Evolutionary conservation across 2,888 invertebrate genomes (phyloP).

Genomic region (Slavum lentiscoides): DNA sequence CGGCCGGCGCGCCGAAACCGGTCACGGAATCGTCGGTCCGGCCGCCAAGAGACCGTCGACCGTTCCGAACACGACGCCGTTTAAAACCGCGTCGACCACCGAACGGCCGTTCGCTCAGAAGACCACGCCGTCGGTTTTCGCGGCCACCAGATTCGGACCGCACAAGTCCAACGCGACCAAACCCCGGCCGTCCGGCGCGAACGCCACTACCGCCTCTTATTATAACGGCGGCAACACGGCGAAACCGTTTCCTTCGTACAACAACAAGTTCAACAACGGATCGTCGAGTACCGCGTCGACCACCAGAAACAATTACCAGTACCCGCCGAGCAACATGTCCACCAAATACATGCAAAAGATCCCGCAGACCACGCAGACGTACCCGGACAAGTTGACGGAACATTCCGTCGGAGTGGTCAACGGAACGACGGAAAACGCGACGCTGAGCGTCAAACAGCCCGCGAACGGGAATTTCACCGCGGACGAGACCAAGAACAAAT

Average conservation of each 20-base stretch:
- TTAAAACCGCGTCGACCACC: not conserved
- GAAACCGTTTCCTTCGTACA: constrained; percentile 8
- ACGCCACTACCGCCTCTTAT: too few relatives aligned
- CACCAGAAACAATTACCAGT: constrained; percentile 28
- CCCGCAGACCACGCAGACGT: constrained; percentile 38
- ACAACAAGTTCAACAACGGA: not conserved
- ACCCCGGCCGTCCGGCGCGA: not conserved
- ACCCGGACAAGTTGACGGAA: constrained; percentile 33
- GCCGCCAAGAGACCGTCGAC: constrained; percentile 27
- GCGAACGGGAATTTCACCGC: constrained; percentile 14
- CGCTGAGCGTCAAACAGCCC: not conserved
- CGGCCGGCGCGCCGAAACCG: constrained; percentile 9
- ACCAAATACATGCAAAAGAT: constrained; percentile 46
- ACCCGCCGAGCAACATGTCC: constrained; percentile 48
- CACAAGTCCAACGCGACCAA: constrained; percentile 26
- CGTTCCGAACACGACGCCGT: not conserved
- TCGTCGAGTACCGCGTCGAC: not conserved
- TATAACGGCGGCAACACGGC: not conserved
- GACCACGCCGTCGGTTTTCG: not conserved
- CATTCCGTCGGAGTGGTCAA: constrained; percentile 21
- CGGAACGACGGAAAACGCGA: constrained; percentile 8
- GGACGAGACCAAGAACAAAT: constrained; percentile 24
- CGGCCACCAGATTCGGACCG: constrained; percentile 11
- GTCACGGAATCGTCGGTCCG: constrained; percentile 32
- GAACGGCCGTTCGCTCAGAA: constrained; percentile 27